Base-by-base conservation (phyloP, 2,888 invertebrate species). In the Alloscopus bannaensis region DNA sequence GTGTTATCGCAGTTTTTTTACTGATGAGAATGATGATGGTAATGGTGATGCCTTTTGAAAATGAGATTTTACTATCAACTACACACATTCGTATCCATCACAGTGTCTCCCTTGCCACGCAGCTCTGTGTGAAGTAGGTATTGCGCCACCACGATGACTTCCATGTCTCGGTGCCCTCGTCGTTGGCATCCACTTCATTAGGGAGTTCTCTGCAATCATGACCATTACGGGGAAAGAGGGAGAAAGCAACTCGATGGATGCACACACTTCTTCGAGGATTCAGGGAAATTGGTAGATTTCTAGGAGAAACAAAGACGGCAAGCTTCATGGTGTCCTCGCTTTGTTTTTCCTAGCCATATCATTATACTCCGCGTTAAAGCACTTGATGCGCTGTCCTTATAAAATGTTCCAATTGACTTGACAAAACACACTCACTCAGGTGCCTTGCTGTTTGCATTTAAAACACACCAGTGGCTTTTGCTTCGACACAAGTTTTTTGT, bases 161-260 rank as follows among this genome's bases (percentile, higher is more conserved):
- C 18, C 26, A 22, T 62, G 28, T 62, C 40, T 47, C 45, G 62
- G 28, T 40, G 1, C n/a, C 52, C 52, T 52, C 20, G 40, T 64
- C 64, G 6, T 31, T 28, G 57, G 42, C 69, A 69, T 69, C 69
- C 69, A 42, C 69, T 69, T 69, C 69, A 69, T 69, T 69, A 69
- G 69, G 2, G 57, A 55, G 69, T 57, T 69, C 42, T 55, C 36
- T 57, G 28, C 42, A 57, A 69, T 57, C 22, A 22, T 42, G 40
- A 69, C 57, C 22, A 28, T 57, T 69, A 57, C 24, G 28, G 22
- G 57, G 20, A 55, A 45, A 57, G 47, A 55, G 28, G 55, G 36
- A 66, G 18, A 24, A 36, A 42, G 2, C 18, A 18, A 2, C 52
- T 22, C 52, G 52, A 52, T 24, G 3, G 45, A 18, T 18, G 52